These are phyloP conservation scores for Lophura nycthemera DNA, from an alignment of 2,113 vertebrate species.

Conservation along the genomic window DNA sequence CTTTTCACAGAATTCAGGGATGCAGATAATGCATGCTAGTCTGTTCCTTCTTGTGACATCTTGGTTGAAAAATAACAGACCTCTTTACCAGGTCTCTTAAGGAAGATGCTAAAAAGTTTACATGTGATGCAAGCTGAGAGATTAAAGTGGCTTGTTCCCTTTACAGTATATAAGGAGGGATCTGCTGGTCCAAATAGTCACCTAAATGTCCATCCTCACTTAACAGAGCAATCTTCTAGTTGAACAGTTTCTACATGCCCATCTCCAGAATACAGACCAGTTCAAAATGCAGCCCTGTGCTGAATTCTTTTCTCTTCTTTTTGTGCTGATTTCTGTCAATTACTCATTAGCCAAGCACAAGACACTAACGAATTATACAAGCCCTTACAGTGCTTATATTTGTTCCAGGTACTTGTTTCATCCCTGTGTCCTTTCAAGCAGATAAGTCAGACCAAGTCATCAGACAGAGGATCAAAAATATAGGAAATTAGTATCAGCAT, in stretches of 20 bases:
- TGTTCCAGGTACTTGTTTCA: not conserved
- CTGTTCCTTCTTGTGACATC: not conserved
- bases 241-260: not conserved
- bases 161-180: not conserved
- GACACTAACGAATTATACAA: not conserved
- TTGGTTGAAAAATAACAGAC: not conserved
- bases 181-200: not conserved
- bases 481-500: not conserved
- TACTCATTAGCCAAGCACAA: not conserved
- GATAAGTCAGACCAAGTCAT: not conserved
- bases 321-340: not conserved
- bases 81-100: not conserved
- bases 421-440: not conserved
- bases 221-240: not conserved
- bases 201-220: not conserved
- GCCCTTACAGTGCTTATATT: not conserved
- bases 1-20: not conserved
- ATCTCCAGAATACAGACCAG: not conserved
- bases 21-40: not conserved
- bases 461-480: not conserved
- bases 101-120: not conserved
- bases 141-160: not conserved
- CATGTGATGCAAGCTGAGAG: not conserved
- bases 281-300: fast-evolving
- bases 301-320: not conserved